Evolutionary conservation across 2,888 invertebrate species (phyloP).

Genomic region (Fragum whitleyi): DNA sequence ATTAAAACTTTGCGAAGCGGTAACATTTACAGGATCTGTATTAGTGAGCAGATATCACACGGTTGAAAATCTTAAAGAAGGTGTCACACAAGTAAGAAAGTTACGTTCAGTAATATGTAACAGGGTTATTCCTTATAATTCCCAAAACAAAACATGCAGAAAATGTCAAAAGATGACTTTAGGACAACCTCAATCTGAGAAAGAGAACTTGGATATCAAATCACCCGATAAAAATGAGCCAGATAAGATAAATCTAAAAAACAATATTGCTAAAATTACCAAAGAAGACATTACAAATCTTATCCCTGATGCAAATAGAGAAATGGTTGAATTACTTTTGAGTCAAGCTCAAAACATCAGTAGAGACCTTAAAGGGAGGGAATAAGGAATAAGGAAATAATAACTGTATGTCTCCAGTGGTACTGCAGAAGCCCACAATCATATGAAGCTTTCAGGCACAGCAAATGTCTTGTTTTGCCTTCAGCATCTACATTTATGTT

Average conservation of each 20-base stretch:
- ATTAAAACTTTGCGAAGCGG: conserved; percentile 41
- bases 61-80: conserved; percentile 14
- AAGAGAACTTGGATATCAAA: background rate
- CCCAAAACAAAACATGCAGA: background rate
- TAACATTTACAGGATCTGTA: conserved; percentile 36
- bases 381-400: conserved; percentile 43
- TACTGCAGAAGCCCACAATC: conserved; percentile 39
- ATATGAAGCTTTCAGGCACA: conserved; percentile 33
- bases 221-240: background rate
- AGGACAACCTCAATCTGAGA: background rate
- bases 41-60: conserved; percentile 43
- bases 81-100: conserved; percentile 1
- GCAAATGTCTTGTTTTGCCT: conserved; percentile 34
- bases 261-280: background rate
- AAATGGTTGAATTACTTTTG: conserved; percentile 47
- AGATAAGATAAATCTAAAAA: background rate
- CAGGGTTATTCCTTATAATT: background rate
- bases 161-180: conserved; percentile 27
- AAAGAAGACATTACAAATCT: conserved; percentile 27
- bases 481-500: conserved; percentile 30
- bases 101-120: conserved; percentile 9
- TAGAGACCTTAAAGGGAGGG: conserved; percentile 35
- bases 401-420: conserved; percentile 38
- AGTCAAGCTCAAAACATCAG: conserved; percentile 42
- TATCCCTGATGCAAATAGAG: conserved; percentile 32